Evolutionary conservation across 1,140 invertebrate genomes (phyloP), one percentile per base, ranked within the genome.

Genomic region (Drosophila rufa): DNA sequence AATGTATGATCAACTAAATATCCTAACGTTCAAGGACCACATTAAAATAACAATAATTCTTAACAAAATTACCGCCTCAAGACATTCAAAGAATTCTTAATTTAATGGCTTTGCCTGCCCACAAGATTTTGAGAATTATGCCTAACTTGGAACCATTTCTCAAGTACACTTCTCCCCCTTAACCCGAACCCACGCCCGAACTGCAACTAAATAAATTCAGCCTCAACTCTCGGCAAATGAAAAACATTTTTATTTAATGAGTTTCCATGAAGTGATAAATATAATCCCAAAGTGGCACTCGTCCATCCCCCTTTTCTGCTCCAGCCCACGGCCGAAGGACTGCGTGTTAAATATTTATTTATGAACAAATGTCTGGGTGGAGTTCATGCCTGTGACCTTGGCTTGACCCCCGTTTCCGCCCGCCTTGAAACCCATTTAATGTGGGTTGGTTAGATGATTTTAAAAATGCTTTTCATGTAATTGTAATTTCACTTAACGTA

Each of bases 401-500:
- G 40, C 62, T 53, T 68, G 50, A 67, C 45, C 51, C 43, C 42
- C 36, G 7, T n/a, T 11, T 5, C 40, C 17, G 19, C 17, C 51
- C 15, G 15, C 17, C 40, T 42, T 43, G 6, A 65, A 42, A 40
- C 17, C 45, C 43, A 38, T 48, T 64, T 48, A 58, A 38, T 56
- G 50, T 30, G 53, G 50, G 71, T 27, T 64, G 71, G 51, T 65
- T 70, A 65, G 59, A 42, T 38, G 75, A 27, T 76, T 67, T 79
- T 57, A 65, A 75, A 86, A 83, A 82, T 80, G 62, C 66, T 80
- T 87, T 73, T 69, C 55, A 64, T 71, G 74, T 82, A 71, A 80
- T 86, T 87, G 80, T 50, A 73, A 80, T 90, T 90, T 81, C 84
- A 84, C 85, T 89, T 89, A 90, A 80, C 77, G 67, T 89, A 90